Evolutionary conservation across 2,797 vertebrate species (phyloP).

Genomic region (Diplodus sargus): DNA sequence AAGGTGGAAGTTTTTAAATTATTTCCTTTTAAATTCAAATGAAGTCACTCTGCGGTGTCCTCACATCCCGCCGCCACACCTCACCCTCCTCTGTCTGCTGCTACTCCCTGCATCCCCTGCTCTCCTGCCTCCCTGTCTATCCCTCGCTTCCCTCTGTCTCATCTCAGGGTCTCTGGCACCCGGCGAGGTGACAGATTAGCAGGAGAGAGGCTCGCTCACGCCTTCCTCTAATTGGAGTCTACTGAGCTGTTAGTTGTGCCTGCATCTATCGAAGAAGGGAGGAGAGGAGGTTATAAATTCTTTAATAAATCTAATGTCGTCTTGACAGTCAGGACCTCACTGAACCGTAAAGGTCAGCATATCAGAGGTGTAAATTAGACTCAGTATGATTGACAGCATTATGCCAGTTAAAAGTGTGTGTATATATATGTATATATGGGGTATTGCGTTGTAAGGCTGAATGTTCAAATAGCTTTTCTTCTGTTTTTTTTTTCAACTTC

Average conservation of each 20-base stretch:
- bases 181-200: conserved; percentile 57
- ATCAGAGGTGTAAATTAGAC: conserved; percentile 22
- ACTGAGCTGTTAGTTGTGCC: conserved; percentile 44
- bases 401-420: background rate
- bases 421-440: no score
- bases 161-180: conserved; percentile 27
- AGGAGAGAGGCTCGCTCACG: conserved; percentile 41
- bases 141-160: conserved; percentile 20
- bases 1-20: conserved; percentile 1
- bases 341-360: conserved; percentile 28
- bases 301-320: conserved; percentile 23
- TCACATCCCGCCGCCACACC: background rate
- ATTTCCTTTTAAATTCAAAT: conserved; percentile 34
- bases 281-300: background rate
- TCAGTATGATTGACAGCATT: background rate
- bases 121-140: conserved; percentile 14
- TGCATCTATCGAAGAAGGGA: conserved; percentile 14
- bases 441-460: no score
- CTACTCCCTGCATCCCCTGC: background rate
- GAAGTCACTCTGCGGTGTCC: conserved; percentile 17
- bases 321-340: conserved; percentile 25
- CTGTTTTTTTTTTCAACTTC: background rate
- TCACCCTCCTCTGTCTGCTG: background rate
- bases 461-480: background rate
- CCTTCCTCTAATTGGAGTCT: conserved; percentile 62